Conservation (phyloP, 2,888 invertebrate species). For the Noctuana brunneofusca region DNA sequence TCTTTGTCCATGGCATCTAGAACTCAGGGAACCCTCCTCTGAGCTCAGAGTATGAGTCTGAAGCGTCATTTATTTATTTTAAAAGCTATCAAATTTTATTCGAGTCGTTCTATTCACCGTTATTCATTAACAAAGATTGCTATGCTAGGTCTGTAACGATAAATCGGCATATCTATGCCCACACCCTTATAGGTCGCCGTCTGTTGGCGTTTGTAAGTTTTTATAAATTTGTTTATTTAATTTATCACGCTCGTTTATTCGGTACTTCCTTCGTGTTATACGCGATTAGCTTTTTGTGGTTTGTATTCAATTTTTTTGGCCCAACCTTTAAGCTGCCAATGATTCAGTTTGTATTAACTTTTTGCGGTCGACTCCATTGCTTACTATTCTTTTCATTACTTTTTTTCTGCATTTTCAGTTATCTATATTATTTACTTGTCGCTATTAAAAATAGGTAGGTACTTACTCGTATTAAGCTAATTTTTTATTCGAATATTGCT, state of each 20-base stretch:
- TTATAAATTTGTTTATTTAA: constrained; percentile 81
- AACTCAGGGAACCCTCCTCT: too few species aligned
- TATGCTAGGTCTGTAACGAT: too few species aligned
- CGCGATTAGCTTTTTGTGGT: constrained; percentile 78
- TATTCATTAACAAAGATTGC: too few species aligned
- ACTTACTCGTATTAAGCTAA: too few species aligned
- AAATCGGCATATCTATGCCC: not conserved
- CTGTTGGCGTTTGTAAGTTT: constrained; percentile 59
- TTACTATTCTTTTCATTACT: constrained; percentile 51
- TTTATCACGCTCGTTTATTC: constrained; percentile 79
- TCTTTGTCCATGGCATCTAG: too few species aligned
- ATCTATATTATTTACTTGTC: not conserved
- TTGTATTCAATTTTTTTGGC: constrained; percentile 56
- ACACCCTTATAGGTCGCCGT: constrained; percentile 56
- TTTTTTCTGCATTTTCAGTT: constrained; percentile 6
- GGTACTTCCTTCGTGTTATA: constrained; percentile 75
- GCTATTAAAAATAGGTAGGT: too few species aligned
- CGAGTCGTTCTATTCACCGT: too few species aligned
- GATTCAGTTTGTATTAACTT: constrained; percentile 60
- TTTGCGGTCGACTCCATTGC: constrained; percentile 58
- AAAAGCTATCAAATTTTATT: too few species aligned
- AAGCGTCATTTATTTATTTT: too few species aligned
- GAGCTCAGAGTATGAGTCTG: too few species aligned
- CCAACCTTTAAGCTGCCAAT: constrained; percentile 55
- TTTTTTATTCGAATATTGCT: not conserved